Conservation (phyloP, 2,888 invertebrate species). For the Amphipyra tragopoginis region DNA sequence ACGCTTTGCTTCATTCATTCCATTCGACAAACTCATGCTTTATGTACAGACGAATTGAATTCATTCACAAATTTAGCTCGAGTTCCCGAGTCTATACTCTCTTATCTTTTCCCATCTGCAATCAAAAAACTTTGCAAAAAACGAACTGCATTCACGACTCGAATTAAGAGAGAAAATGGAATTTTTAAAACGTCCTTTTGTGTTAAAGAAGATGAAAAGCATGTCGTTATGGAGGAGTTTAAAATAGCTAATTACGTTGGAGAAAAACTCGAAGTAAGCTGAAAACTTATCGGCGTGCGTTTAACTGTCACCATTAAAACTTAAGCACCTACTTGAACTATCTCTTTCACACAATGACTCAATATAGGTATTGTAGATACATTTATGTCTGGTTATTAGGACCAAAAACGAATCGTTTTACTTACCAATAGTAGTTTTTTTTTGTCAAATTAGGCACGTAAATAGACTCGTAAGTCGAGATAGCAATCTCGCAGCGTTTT, state of each 20-base stretch:
- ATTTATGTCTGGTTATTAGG: no score
- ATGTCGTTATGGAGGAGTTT: conserved; percentile 72
- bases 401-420: no score
- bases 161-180: conserved; percentile 67
- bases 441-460: no score
- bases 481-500: no score
- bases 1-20: conserved; percentile 13
- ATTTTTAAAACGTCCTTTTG: conserved; percentile 72
- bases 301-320: conserved; percentile 70
- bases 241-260: conserved; percentile 75
- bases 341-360: conserved; percentile 20
- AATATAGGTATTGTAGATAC: neutral
- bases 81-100: conserved; percentile 13
- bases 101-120: conserved; percentile 35
- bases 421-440: no score
- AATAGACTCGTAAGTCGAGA: no score
- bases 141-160: conserved; percentile 50
- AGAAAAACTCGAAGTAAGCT: conserved; percentile 67
- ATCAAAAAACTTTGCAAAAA: conserved; percentile 49
- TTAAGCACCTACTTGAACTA: conserved; percentile 51
- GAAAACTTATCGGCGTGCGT: conserved; percentile 67
- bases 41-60: conserved; percentile 15
- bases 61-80: conserved; percentile 32
- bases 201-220: conserved; percentile 70
- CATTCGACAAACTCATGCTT: conserved; percentile 3